Evolutionary conservation across 1,140 invertebrate genomes (phyloP), one percentile per base, ranked within the genome.

Genomic region (Macrocentrus cingulum): DNA sequence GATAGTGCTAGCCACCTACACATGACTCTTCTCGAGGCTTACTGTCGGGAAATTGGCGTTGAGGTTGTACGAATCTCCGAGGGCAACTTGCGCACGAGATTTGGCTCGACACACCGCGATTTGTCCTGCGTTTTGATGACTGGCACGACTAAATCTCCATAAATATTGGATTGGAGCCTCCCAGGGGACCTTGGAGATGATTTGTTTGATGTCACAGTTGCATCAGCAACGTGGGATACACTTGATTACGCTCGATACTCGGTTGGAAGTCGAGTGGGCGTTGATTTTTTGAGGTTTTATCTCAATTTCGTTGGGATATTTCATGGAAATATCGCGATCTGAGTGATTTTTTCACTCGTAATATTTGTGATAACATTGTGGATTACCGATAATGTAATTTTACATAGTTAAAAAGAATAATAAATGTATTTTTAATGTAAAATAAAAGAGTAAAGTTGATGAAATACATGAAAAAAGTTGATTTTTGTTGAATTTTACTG

Each of bases 1-100:
- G 74, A 76, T 50, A 66, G 70, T 0, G 75, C 72, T 23, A 74
- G 69, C 55, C 74, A 75, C 48, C 66, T 74, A 7, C 70, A 77
- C 48, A 71, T 74, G 64, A 77, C 71, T 9, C 52, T 69, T 4
- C 51, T 71, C 18, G 69, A 71, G 54, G 70, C 74, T 11, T 71
- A 72, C 39, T 74, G 72, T 48, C 67, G 71, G n/a, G 69, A 78
- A 55, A 72, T 70, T 4, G 71, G 68, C 0, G 71, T 77, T 52
- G 59, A 66, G 56, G 71, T 75, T 46, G 50, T 71, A 5, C 54
- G 67, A 59, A 65, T 75, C 13, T 60, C 69, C 46, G 61, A 62
- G 42, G 62, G 71, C 19, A 66, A 54, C 23, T 65, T 75, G 25
- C 54, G 62, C 18, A 54, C 62, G 2, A 60, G 64, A 37, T 48